Percentiles rank a stretch among this genome's conserved stretches.
phyloP scores from a whole-genome alignment of 2,113 vertebrate genomes.

The Chitala chitala region DNA sequence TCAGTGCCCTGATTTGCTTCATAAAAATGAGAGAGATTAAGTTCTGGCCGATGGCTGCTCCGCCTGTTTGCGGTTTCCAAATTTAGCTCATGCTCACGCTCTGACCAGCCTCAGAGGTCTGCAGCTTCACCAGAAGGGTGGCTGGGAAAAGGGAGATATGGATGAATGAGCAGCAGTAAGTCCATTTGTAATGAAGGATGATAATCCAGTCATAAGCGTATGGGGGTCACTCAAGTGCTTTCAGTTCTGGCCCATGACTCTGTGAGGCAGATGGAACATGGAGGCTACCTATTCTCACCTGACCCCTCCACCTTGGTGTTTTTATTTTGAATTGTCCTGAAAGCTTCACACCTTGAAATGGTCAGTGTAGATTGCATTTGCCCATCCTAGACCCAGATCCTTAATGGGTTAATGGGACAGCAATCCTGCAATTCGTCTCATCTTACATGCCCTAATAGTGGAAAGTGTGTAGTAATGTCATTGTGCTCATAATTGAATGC shows the following conservation, averaged over 20 bases:
- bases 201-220: slow-evolving; percentile 60
- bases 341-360: no score
- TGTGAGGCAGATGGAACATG: slow-evolving; percentile 59
- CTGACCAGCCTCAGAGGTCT: slow-evolving; percentile 28
- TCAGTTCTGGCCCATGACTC: slow-evolving; percentile 57
- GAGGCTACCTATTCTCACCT: no score
- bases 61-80: slow-evolving; percentile 35
- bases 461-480: no score
- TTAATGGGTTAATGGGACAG: no score
- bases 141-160: slow-evolving; percentile 36
- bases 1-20: slow-evolving; percentile 33
- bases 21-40: slow-evolving; percentile 36
- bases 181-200: slow-evolving; percentile 54
- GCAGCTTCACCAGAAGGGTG: slow-evolving; percentile 36
- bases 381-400: no score
- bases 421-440: no score
- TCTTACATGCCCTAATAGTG: no score
- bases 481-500: no score
- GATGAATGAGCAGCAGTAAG: slow-evolving; percentile 38
- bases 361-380: no score
- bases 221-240: slow-evolving; percentile 54
- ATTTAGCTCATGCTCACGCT: slow-evolving; percentile 5
- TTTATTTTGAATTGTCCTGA: no score
- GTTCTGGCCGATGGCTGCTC: slow-evolving; percentile 40
- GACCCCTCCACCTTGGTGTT: no score